These are phyloP conservation scores for Trachythela sp. DNA, from an alignment of 64 coral and sea anemone genomes.

Conservation along the genomic window DNA sequence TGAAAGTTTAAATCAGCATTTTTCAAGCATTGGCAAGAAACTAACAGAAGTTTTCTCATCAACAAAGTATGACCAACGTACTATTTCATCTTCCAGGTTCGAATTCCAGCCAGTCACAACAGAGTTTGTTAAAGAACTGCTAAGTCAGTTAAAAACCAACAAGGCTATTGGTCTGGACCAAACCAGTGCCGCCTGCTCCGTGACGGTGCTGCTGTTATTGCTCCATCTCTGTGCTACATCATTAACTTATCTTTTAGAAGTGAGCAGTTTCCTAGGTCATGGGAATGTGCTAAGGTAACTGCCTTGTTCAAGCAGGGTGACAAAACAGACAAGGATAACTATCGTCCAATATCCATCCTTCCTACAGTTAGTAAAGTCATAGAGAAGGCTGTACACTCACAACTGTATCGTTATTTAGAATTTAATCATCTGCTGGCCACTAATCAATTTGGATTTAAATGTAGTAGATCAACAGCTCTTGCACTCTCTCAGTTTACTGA, in stretches of 20 bases:
- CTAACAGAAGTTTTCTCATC: conserved; percentile 39
- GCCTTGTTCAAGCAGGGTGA: conserved; percentile 17
- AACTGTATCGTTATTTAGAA: conserved; percentile 22
- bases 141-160: conserved; percentile 16
- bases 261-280: conserved; percentile 2
- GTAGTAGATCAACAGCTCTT: conserved; percentile 26
- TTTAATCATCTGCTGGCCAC: conserved; percentile 25
- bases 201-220: neutral
- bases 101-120: neutral
- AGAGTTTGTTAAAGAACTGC: conserved; percentile 2
- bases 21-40: conserved; percentile 56
- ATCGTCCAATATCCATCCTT: conserved; percentile 32
- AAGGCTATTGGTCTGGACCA: conserved; percentile 19
- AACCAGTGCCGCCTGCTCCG: conserved; percentile 18
- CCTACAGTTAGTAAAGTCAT: conserved; percentile 14
- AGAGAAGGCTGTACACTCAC: conserved; percentile 46
- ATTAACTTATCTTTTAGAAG: conserved; percentile 20
- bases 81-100: neutral
- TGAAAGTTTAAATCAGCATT: conserved; percentile 48
- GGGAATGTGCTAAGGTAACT: conserved; percentile 24
- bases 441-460: conserved; percentile 41
- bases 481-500: conserved; percentile 40
- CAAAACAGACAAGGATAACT: conserved; percentile 21
- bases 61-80: neutral
- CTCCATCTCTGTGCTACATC: neutral